A percentile compares a stretch with the other conserved stretches of the same genome.
phyloP scores from a whole-genome alignment of 1,140 invertebrate genomes.

The Phthorimaea operculella region DNA sequence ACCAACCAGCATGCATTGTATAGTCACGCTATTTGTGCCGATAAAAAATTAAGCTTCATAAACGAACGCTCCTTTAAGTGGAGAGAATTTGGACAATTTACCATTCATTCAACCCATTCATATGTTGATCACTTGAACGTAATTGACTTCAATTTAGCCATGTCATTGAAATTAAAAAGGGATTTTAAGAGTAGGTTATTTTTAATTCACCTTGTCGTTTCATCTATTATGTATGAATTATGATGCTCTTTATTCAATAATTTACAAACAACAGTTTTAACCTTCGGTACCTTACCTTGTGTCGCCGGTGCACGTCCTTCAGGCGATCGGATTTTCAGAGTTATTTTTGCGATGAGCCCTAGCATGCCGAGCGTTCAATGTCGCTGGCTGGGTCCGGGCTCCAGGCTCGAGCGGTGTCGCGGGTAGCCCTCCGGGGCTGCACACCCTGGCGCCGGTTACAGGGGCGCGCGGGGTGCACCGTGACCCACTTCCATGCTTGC shows the following conservation, averaged over 20 bases:
- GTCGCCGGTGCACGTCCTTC: neutral
- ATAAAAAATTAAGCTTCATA: neutral
- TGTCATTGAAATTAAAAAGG: too few relatives aligned
- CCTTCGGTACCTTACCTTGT: neutral
- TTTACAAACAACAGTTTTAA: neutral
- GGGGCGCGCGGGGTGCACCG: conserved; percentile 21
- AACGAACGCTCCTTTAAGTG: neutral
- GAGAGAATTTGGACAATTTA: too few relatives aligned
- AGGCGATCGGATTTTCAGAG: neutral
- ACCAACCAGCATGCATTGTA: conserved; percentile 14
- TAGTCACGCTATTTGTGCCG: neutral
- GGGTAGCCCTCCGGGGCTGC: neutral
- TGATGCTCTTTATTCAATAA: too few relatives aligned
- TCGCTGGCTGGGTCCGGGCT: conserved; percentile 1
- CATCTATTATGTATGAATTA: too few relatives aligned
- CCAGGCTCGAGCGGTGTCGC: conserved; percentile 11
- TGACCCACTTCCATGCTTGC: conserved; percentile 50
- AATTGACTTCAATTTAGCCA: too few relatives aligned
- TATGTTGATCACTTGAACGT: too few relatives aligned
- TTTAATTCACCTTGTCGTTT: too few relatives aligned
- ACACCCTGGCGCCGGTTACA: conserved; percentile 19
- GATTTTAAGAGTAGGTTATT: too few relatives aligned
- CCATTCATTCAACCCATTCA: too few relatives aligned
- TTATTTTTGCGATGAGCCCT: neutral
- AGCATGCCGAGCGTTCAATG: neutral